Evolutionary conservation across 1,140 invertebrate species (phyloP).

Genomic region (Drosophila pseudoananassae): DNA sequence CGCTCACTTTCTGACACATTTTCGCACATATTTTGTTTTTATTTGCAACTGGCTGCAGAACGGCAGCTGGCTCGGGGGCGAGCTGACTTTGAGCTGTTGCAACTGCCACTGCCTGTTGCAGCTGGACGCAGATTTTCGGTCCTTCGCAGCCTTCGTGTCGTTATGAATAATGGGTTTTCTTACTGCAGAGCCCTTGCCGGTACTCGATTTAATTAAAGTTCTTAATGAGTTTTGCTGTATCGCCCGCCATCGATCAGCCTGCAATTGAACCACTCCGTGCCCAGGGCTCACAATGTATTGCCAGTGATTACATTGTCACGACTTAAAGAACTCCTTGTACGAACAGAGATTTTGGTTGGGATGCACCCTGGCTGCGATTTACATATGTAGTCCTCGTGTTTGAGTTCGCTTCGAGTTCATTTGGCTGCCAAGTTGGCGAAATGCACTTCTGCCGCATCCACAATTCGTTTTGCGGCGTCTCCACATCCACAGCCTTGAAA

Average conservation of each 20-base stretch:
- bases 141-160: conserved; percentile 25
- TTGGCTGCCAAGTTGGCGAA: conserved; percentile 74
- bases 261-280: conserved; percentile 52
- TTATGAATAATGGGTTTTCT: conserved; percentile 72
- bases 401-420: conserved; percentile 61
- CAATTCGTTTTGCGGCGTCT: conserved; percentile 76
- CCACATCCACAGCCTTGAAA: conserved; percentile 36
- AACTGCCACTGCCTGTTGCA: conserved; percentile 16
- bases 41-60: conserved; percentile 9
- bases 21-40: conserved; percentile 68
- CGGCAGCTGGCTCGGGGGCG: conserved; percentile 1
- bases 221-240: conserved; percentile 73
- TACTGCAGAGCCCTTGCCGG: conserved; percentile 20
- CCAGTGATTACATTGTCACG: conserved; percentile 58
- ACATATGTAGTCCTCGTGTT: conserved; percentile 14
- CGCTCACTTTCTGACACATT: conserved; percentile 73
- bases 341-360: conserved; percentile 5
- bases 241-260: conserved; percentile 68
- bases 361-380: conserved; percentile 14
- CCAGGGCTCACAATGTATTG: conserved; percentile 56
- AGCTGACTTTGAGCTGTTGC: conserved; percentile 33
- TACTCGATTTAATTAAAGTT: conserved; percentile 77
- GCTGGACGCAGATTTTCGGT: conserved; percentile 33
- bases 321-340: conserved; percentile 21
- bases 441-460: conserved; percentile 67